Evolutionary conservation across 37 sponge, comb jelly and placozoan genomes (phyloP), one percentile per base, ranked within the genome.

Genomic region (Mnemiopsis leidyi): DNA sequence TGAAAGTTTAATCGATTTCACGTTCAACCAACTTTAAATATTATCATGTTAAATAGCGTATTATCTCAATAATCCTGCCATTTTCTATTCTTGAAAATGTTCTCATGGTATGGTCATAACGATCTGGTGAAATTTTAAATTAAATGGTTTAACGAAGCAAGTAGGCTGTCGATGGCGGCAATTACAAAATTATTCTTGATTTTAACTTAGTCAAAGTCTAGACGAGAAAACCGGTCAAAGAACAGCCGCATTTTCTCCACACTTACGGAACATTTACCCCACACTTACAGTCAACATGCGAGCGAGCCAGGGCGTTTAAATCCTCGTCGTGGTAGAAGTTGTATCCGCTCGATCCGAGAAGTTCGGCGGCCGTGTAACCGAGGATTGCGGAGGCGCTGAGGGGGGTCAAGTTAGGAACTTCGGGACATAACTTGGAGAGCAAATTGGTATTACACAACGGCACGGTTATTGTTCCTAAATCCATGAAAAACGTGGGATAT

Each of bases 321-420:
- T 79, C 82, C 38, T 79, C 82, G 21, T 79, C 82, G 82, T 79
- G 82, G 21, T 79, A 79, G 36, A 79, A 34, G 38, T 79, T 79
- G 82, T 79, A 79, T 9, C 37, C 82, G 21, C 36, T 79, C 36
- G 82, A 79, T 2, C 82, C 82, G 21, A 79, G 82, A 7, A 79
- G 36, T 29, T 79, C 82, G 2, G 82, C 82, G 3, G 82, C 82
- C 0, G 82, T 36, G 82, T 79, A 79, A 0, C 82, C 82, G 36
- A 79, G 37, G 38, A 79, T 79, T 16, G 82, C 16, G 35, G 82
- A 35, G 37, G 82, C 82, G 38, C 82, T 79, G 38, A 29, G 36
- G 36, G 21, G 9, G 13, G 61, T 48, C 61, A 48, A 48, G 61
- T 18, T 48, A 48, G 61, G 13, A 13, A 13, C 61, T 18, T 48